Conservation (phyloP, 2,113 vertebrate species). For the Psittacus erithacus region DNA sequence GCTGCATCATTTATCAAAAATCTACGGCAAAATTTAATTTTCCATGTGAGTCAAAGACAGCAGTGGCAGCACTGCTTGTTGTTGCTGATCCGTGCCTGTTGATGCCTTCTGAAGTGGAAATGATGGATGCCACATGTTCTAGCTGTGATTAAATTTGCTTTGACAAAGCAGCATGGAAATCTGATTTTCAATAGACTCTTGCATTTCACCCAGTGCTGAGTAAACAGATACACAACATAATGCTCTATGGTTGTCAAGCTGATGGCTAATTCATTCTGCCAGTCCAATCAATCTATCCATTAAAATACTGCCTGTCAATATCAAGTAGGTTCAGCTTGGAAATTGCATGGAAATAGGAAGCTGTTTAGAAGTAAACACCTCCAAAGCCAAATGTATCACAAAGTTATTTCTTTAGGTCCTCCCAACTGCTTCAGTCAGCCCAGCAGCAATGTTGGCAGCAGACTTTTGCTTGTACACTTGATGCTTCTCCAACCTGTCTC, state of each 20-base stretch:
- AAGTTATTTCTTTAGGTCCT: neutral
- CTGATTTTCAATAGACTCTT: conserved; percentile 82
- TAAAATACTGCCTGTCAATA: conserved; percentile 81
- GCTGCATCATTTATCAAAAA: conserved; percentile 79
- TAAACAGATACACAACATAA: conserved; percentile 80
- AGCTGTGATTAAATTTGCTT: conserved; percentile 84
- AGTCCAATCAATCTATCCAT: conserved; percentile 77
- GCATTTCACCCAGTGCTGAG: conserved; percentile 79
- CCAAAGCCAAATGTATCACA: neutral
- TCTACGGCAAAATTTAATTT: conserved; percentile 82
- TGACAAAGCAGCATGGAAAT: conserved; percentile 83
- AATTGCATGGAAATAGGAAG: conserved; percentile 54
- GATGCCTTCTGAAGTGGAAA: conserved; percentile 82
- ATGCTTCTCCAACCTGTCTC: conserved; percentile 14
- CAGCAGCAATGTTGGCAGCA: conserved; percentile 11
- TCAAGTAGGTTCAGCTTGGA: conserved; percentile 62
- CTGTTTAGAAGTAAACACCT: conserved; percentile 68
- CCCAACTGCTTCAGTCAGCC: conserved; percentile 12
- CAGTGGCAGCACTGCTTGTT: conserved; percentile 64
- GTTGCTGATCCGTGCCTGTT: conserved; percentile 75
- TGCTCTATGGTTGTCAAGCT: conserved; percentile 73
- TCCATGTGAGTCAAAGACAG: conserved; percentile 72
- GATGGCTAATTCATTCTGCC: conserved; percentile 78
- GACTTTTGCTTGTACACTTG: neutral
- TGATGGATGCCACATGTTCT: conserved; percentile 81